A percentile compares a stretch with the other conserved stretches of the same genome.
phyloP scores from a whole-genome alignment of 2,888 invertebrate species.

The Dioctria linearis region DNA sequence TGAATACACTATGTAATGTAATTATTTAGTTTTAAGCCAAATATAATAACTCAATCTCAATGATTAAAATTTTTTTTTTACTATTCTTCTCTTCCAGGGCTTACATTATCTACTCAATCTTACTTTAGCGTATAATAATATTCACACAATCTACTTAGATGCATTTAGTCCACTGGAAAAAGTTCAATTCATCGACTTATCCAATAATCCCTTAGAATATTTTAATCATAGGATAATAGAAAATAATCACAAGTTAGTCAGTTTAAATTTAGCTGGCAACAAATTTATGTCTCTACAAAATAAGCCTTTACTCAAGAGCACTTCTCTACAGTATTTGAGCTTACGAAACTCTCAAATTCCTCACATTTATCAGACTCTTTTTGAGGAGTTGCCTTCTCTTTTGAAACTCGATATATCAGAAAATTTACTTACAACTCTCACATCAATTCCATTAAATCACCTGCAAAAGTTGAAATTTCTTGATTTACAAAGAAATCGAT shows the following conservation, averaged over 20 bases:
- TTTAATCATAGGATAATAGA: conserved; percentile 73
- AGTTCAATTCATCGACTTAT: conserved; percentile 74
- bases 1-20: too few relatives aligned
- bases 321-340: conserved; percentile 74
- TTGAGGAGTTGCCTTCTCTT: conserved; percentile 74
- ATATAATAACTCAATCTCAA: too few relatives aligned
- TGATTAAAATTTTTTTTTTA: too few relatives aligned
- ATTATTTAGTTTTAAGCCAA: too few relatives aligned
- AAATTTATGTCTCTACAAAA: conserved; percentile 74
- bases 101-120: conserved; percentile 65
- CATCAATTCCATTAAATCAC: conserved; percentile 71
- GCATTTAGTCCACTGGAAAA: conserved; percentile 74
- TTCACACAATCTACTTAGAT: conserved; percentile 76
- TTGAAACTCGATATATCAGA: conserved; percentile 75
- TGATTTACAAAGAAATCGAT: conserved; percentile 74
- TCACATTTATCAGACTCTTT: conserved; percentile 72
- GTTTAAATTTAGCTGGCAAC: conserved; percentile 76
- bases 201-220: conserved; percentile 76
- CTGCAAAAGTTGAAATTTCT: conserved; percentile 72
- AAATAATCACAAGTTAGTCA: conserved; percentile 73
- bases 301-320: conserved; percentile 75
- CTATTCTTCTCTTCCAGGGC: conserved; percentile 60
- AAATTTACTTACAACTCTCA: conserved; percentile 75
- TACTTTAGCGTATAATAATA: conserved; percentile 73
- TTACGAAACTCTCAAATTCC: conserved; percentile 76